Evolutionary conservation across 1,140 invertebrate genomes (phyloP).

Genomic region (Tetramorium alpestre): DNA sequence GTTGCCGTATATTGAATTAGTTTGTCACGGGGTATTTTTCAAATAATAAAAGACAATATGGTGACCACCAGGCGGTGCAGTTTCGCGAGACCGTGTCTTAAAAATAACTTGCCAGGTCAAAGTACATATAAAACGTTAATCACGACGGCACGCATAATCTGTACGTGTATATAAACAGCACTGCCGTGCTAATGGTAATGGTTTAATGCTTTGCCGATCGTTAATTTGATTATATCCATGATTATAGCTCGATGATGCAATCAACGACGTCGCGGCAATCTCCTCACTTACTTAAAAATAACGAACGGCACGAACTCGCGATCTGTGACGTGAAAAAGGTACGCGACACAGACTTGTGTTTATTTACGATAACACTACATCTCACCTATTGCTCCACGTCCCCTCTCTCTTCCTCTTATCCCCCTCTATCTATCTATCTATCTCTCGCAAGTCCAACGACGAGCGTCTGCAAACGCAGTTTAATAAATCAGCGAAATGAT

Average conservation of each 20-base stretch:
- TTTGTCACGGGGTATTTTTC: neutral
- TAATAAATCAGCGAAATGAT: neutral
- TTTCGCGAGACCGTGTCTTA: neutral
- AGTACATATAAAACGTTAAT: conserved; percentile 30
- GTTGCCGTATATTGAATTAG: neutral
- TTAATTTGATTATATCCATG: conserved; percentile 20
- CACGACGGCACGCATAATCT: neutral
- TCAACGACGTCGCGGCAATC: neutral
- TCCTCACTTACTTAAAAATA: neutral
- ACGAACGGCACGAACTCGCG: neutral
- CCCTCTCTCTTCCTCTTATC: neutral
- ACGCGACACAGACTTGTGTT: conserved; percentile 9
- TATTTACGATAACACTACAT: conserved; percentile 36
- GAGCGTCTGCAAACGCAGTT: neutral
- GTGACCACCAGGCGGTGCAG: neutral
- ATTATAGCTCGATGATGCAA: conserved; percentile 15
- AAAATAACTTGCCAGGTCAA: conserved; percentile 60
- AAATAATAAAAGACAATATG: conserved; percentile 3
- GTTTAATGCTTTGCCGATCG: neutral
- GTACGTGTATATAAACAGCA: neutral
- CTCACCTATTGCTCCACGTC: neutral
- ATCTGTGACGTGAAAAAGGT: neutral
- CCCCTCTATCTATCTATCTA: neutral
- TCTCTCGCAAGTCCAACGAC: neutral
- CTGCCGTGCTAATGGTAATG: neutral